A percentile compares a stretch with the other conserved stretches of the same genome.
These are phyloP conservation scores for Styela plicata DNA, from an alignment of 23 tunicate genomes.

Conservation along the genomic window DNA sequence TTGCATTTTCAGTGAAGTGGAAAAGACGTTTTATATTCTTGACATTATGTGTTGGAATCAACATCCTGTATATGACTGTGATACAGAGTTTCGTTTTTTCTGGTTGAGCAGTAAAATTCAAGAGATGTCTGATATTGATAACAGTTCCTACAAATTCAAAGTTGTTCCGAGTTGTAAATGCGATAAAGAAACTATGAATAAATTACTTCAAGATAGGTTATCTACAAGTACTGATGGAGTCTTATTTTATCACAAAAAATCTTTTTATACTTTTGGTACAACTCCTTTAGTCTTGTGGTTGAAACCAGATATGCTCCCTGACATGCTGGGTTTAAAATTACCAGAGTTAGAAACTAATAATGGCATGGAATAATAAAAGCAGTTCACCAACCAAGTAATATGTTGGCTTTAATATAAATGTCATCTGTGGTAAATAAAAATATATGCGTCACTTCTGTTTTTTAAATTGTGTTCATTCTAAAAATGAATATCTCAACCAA, in stretches of 20 bases:
- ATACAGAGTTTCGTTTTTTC: constrained; percentile 84
- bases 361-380: neutral
- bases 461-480: no score
- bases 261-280: constrained; percentile 80
- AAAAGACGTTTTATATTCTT: constrained; percentile 61
- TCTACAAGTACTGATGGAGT: constrained; percentile 64
- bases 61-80: constrained; percentile 85
- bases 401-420: no score
- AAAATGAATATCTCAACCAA: no score
- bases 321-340: constrained; percentile 40
- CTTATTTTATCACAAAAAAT: constrained; percentile 79
- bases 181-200: constrained; percentile 33
- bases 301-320: constrained; percentile 61
- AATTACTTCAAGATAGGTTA: constrained; percentile 21
- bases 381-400: no score
- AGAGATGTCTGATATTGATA: constrained; percentile 38
- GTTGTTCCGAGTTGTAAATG: constrained; percentile 33
- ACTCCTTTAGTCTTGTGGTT: constrained; percentile 95
- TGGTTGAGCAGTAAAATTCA: constrained; percentile 67
- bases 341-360: constrained; percentile 15
- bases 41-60: constrained; percentile 90
- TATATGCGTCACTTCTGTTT: no score
- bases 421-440: no score
- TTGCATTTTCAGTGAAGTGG: constrained; percentile 51
- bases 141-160: constrained; percentile 34